A percentile compares a stretch with the other conserved stretches of the same genome.
Evolutionary conservation across 2,113 vertebrate genomes (phyloP).

Genomic region (Sinocyclocheilus anshuiensis): DNA sequence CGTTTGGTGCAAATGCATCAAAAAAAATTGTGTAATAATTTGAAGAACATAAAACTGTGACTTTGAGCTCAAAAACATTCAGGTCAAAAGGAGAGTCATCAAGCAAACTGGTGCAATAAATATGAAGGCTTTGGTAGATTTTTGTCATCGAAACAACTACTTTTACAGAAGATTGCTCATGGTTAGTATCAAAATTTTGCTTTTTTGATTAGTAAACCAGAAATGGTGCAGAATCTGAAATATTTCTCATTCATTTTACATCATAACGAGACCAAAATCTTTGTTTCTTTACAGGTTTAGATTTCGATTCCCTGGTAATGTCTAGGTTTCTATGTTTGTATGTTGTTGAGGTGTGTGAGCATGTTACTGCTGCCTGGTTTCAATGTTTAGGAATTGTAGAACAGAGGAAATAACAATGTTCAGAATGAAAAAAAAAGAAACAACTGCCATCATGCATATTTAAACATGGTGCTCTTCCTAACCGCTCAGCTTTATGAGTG

Average conservation of each 20-base stretch:
- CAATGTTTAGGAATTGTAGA: constrained; percentile 6
- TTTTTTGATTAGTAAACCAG: background rate
- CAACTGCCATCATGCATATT: constrained; percentile 51
- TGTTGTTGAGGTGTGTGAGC: background rate
- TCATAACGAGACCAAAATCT: background rate
- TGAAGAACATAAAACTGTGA: background rate
- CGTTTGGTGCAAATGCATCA: background rate
- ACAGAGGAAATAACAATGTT: constrained; percentile 35
- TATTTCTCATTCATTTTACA: background rate
- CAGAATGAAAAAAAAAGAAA: constrained; percentile 45
- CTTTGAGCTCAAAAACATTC: background rate
- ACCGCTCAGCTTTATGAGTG: constrained; percentile 39
- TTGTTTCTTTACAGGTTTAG: background rate
- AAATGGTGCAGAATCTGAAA: background rate
- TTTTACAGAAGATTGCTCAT: no score
- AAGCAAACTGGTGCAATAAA: background rate
- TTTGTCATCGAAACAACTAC: no score
- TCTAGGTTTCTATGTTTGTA: background rate
- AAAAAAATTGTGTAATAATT: background rate
- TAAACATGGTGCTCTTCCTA: constrained; percentile 40
- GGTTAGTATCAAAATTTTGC: no score
- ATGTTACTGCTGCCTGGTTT: background rate
- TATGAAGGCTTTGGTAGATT: no score
- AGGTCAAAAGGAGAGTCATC: background rate
- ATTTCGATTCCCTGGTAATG: background rate